These are phyloP conservation scores for Harpalus rufipes DNA, from an alignment of 2,888 invertebrate species.

Conservation along the genomic window DNA sequence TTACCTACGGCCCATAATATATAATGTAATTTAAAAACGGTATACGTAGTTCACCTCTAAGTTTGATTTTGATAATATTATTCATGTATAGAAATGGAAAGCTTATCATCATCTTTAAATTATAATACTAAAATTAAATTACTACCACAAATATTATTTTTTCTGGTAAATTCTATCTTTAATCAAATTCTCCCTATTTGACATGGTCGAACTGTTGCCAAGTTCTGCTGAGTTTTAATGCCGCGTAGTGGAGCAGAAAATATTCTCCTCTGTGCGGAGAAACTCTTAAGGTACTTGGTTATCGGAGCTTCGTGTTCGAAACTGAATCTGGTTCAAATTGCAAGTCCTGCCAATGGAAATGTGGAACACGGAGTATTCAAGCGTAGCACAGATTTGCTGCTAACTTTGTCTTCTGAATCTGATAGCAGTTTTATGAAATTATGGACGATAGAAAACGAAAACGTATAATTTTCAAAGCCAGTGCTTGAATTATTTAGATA, in stretches of 20 bases:
- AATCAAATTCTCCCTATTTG: not conserved
- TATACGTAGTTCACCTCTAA: too few relatives aligned
- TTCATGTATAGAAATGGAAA: too few relatives aligned
- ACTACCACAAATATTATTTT: too few relatives aligned
- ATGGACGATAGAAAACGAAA: not conserved
- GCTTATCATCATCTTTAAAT: too few relatives aligned
- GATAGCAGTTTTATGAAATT: not conserved
- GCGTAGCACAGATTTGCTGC: not conserved
- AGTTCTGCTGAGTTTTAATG: constrained; percentile 13
- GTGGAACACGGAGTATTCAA: not conserved
- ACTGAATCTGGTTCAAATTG: constrained; percentile 4
- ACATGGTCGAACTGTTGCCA: not conserved
- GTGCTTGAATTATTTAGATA: too few relatives aligned
- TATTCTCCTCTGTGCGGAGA: constrained; percentile 27
- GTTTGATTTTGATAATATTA: too few relatives aligned
- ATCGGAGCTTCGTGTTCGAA: constrained; percentile 49
- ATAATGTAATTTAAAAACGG: too few relatives aligned
- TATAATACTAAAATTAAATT: too few relatives aligned
- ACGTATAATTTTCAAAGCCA: not conserved
- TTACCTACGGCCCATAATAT: too few relatives aligned
- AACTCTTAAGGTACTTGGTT: constrained; percentile 58
- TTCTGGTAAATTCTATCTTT: not conserved
- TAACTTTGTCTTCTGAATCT: not conserved
- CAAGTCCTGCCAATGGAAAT: not conserved
- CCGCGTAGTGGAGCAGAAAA: constrained; percentile 34